These are phyloP conservation scores for Drosophila ironensis DNA, from an alignment of 1,140 invertebrate species.

Conservation along the genomic window DNA sequence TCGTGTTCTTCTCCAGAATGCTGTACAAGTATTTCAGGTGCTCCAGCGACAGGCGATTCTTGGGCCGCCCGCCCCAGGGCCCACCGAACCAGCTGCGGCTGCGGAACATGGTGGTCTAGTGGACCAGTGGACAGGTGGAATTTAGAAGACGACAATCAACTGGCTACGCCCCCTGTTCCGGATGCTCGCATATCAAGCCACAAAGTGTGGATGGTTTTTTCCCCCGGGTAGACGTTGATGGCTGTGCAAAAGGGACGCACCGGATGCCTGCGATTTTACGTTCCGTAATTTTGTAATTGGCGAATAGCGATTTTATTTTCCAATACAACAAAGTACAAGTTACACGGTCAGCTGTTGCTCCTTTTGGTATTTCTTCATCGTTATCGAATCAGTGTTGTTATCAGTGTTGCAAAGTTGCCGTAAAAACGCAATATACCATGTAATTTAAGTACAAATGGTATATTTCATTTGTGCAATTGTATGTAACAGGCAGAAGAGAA, in stretches of 20 bases:
- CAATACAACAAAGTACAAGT: slow-evolving; percentile 41
- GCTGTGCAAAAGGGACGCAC: too few species aligned
- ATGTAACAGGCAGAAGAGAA: too few species aligned
- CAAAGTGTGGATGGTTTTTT: not conserved
- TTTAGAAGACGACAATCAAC: slow-evolving; percentile 25
- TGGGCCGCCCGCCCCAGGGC: slow-evolving; percentile 91
- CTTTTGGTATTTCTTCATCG: slow-evolving; percentile 22
- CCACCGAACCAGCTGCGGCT: slow-evolving; percentile 94
- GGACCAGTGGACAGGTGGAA: too few species aligned
- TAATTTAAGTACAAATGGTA: too few species aligned
- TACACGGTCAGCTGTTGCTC: slow-evolving; percentile 66
- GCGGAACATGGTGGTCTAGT: slow-evolving; percentile 87
- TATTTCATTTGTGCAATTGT: too few species aligned
- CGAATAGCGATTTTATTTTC: slow-evolving; percentile 48
- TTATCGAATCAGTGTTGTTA: too few species aligned
- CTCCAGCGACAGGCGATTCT: slow-evolving; percentile 97
- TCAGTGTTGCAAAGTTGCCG: not conserved
- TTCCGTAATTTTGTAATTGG: slow-evolving; percentile 40
- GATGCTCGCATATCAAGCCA: slow-evolving; percentile 19
- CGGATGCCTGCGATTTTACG: not conserved
- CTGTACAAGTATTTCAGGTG: slow-evolving; percentile 98
- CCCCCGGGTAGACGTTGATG: too few species aligned
- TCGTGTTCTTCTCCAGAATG: slow-evolving; percentile 97
- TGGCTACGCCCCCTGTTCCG: slow-evolving; percentile 12
- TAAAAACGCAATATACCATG: too few species aligned